Percentiles rank a stretch among this genome's conserved stretches.
Conservation (phyloP, 2,113 vertebrate species). For the Nothobranchius furzeri region DNA sequence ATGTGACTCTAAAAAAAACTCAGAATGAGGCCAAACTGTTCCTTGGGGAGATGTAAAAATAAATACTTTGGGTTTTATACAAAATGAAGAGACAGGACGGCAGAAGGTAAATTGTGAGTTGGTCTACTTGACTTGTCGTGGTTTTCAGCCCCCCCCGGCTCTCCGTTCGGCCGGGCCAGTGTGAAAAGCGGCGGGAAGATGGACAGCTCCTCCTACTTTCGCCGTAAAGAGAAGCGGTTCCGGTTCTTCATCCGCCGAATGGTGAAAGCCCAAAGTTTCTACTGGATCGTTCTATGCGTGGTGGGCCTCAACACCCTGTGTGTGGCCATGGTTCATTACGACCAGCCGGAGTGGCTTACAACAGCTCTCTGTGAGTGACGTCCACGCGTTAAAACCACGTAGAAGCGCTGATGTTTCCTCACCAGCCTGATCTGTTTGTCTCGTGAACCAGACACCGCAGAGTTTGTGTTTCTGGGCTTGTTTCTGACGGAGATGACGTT, state of each 20-base stretch:
- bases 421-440: neutral
- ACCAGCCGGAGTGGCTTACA: slow-evolving; percentile 91
- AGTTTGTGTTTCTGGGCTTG: slow-evolving; percentile 96
- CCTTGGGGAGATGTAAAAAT: too few species aligned
- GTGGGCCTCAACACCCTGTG: slow-evolving; percentile 96
- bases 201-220: slow-evolving; percentile 92
- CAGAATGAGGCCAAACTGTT: too few species aligned
- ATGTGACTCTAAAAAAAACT: neutral
- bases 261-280: slow-evolving; percentile 98
- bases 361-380: slow-evolving; percentile 86
- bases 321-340: slow-evolving; percentile 94
- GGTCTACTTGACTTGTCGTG: neutral
- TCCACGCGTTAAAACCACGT: neutral
- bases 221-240: slow-evolving; percentile 93
- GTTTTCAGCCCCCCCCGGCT: slow-evolving; percentile 79
- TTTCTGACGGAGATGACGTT: slow-evolving; percentile 96
- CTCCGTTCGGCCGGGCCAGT: slow-evolving; percentile 92
- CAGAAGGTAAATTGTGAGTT: too few species aligned
- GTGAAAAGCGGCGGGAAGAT: slow-evolving; percentile 90
- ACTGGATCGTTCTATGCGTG: slow-evolving; percentile 94
- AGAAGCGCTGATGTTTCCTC: neutral
- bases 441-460: slow-evolving; percentile 84
- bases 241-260: slow-evolving; percentile 97
- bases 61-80: too few species aligned
- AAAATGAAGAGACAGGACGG: too few species aligned